Percentiles rank a stretch among this genome's conserved stretches.
phyloP scores from a whole-genome alignment of 2,113 vertebrate species.

The Spea bombifrons region DNA sequence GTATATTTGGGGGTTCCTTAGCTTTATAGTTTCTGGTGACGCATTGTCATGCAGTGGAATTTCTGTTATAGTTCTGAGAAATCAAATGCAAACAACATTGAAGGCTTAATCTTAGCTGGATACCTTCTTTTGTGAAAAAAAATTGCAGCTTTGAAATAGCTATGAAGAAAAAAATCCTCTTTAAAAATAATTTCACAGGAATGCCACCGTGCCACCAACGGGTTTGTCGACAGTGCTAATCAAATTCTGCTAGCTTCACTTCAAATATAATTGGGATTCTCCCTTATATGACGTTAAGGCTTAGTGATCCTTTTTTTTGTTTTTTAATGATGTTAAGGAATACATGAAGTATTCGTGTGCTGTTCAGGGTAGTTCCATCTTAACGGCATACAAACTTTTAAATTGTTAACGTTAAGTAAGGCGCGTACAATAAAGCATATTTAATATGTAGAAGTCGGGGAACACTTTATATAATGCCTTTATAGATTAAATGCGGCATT shows the following conservation, averaged over 20 bases:
- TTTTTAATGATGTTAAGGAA: no score
- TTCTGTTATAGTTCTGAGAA: background rate
- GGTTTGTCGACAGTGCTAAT: constrained; percentile 29
- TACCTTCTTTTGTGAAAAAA: constrained; percentile 48
- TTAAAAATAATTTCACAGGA: constrained; percentile 44
- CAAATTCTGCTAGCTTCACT: background rate
- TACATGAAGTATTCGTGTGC: no score
- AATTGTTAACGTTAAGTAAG: no score
- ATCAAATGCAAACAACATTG: constrained; percentile 48
- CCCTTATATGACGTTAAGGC: background rate
- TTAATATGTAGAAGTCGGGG: no score
- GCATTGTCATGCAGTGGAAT: background rate
- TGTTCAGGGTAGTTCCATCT: no score
- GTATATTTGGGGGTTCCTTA: background rate
- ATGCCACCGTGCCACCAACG: constrained; percentile 37
- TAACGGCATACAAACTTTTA: no score
- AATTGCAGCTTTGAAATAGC: constrained; percentile 50
- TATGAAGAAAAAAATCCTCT: constrained; percentile 11
- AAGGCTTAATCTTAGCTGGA: constrained; percentile 41
- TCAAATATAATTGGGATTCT: background rate
- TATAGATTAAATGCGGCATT: no score
- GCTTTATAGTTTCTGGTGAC: background rate
- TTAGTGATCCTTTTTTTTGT: background rate
- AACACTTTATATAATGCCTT: no score
- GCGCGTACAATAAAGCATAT: no score